Evolutionary conservation across 2,113 vertebrate species (phyloP).

Genomic region (Bombycilla garrulus): DNA sequence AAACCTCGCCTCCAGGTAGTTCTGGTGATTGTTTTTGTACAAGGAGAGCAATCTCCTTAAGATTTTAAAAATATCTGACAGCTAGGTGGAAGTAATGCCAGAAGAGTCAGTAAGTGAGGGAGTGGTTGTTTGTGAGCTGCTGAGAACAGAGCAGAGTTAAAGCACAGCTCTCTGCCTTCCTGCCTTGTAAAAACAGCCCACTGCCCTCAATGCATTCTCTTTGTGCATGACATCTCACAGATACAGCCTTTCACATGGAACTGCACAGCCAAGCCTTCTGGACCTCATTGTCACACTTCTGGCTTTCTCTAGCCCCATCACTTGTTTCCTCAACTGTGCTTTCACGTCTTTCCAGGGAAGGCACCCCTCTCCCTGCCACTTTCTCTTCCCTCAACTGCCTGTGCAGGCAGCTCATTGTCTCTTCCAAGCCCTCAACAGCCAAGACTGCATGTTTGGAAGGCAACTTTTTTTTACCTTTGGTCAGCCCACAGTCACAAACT

Average conservation of each 20-base stretch:
- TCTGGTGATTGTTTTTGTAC: neutral
- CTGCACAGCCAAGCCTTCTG: neutral
- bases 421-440: neutral
- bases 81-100: neutral
- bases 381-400: neutral
- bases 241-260: neutral
- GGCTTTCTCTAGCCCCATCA: neutral
- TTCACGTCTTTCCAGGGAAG: neutral
- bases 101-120: neutral
- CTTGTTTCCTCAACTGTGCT: neutral
- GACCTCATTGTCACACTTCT: neutral
- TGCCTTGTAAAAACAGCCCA: neutral
- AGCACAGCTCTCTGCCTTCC: neutral
- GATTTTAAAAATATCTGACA: slow-evolving; percentile 24
- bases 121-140: neutral
- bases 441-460: neutral
- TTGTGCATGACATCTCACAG: neutral
- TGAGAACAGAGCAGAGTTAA: neutral
- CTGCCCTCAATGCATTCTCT: neutral
- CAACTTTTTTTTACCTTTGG: neutral
- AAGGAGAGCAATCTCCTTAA: neutral
- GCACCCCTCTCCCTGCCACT: neutral
- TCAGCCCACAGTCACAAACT: neutral
- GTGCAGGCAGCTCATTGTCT: neutral
- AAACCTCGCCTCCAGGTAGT: neutral